Evolutionary conservation across 2,888 invertebrate genomes (phyloP).

Genomic region (Caenorhabditis zanzibari): DNA sequence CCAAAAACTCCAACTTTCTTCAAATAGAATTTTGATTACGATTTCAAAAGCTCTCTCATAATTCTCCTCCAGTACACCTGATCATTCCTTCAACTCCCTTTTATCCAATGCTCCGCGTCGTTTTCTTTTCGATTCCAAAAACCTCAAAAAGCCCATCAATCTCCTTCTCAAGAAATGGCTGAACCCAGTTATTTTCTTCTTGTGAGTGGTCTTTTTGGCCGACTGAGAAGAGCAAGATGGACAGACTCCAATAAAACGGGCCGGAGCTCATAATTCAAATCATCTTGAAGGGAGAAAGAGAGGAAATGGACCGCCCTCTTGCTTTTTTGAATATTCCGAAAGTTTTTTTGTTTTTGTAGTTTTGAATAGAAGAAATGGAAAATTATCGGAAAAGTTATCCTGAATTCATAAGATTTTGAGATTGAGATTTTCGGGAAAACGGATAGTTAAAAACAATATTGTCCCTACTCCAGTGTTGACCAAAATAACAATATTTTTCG

Average conservation of each 20-base stretch:
- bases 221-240: neutral
- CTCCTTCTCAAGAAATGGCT: constrained; percentile 24
- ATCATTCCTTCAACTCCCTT: neutral
- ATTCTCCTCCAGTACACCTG: constrained; percentile 17
- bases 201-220: constrained; percentile 4
- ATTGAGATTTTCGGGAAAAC: no score
- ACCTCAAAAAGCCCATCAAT: constrained; percentile 49
- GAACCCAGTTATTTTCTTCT: constrained; percentile 57
- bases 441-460: no score
- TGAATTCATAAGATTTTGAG: no score
- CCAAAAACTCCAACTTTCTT: constrained; percentile 5
- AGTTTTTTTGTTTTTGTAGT: neutral
- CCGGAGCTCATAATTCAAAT: constrained; percentile 64
- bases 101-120: neutral
- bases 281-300: constrained; percentile 54
- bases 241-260: constrained; percentile 34
- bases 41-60: constrained; percentile 10
- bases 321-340: constrained; percentile 3
- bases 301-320: constrained; percentile 29
- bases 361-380: neutral
- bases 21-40: constrained; percentile 32
- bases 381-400: no score
- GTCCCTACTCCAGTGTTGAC: no score
- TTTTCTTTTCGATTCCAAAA: constrained; percentile 4
- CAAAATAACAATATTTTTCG: no score